Conservation (phyloP, 2,797 vertebrate species). For the Leptoclinus maculatus region DNA sequence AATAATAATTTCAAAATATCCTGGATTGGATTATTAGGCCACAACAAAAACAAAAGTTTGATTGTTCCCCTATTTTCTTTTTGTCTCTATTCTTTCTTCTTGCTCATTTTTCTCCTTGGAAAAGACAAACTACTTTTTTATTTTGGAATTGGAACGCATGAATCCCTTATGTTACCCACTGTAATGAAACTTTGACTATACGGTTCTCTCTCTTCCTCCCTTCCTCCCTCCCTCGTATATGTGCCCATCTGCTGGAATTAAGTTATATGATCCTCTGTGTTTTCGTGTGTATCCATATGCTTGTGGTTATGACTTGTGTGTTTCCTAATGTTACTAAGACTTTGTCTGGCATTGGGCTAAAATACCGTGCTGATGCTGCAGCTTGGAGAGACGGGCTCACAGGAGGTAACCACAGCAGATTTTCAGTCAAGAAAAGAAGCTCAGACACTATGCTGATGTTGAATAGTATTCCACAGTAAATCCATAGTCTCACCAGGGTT, state of each 20-base stretch:
- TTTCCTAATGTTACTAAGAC: slow-evolving; percentile 58
- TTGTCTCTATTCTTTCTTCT: not conserved
- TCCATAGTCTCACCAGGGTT: slow-evolving; percentile 39
- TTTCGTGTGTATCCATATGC: slow-evolving; percentile 54
- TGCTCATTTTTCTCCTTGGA: not conserved
- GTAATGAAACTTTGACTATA: slow-evolving; percentile 3
- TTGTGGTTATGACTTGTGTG: slow-evolving; percentile 56
- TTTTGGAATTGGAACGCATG: not conserved
- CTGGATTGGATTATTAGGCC: not conserved
- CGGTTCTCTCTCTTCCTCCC: not conserved
- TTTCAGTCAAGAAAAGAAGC: slow-evolving; percentile 44
- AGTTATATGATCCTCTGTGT: slow-evolving; percentile 41
- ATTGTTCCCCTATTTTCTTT: not conserved
- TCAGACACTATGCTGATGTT: slow-evolving; percentile 35
- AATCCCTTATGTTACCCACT: slow-evolving; percentile 14
- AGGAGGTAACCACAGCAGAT: slow-evolving; percentile 59
- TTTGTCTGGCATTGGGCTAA: slow-evolving; percentile 47
- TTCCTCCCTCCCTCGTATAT: slow-evolving; percentile 13
- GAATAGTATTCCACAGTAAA: slow-evolving; percentile 49
- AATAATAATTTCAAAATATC: not conserved
- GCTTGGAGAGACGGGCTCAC: slow-evolving; percentile 46
- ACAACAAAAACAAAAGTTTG: not conserved
- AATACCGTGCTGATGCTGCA: slow-evolving; percentile 65
- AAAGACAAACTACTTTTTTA: not conserved
- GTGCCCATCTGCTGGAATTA: slow-evolving; percentile 46